Conservation (phyloP, 2,888 invertebrate species). For the Athalia rosae region DNA sequence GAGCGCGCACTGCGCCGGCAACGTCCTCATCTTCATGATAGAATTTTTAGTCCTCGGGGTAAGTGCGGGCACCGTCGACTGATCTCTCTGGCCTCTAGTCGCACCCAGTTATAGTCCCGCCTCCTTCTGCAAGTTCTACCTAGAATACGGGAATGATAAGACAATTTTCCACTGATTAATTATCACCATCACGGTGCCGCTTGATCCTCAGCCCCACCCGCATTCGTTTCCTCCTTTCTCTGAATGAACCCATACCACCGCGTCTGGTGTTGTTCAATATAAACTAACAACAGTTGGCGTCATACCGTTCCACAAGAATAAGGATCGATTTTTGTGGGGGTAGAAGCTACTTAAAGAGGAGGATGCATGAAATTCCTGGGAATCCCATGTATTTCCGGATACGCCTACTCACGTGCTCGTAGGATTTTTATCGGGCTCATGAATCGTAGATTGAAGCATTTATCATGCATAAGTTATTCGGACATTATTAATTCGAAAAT, state of each 20-base stretch:
- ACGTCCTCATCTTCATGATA: constrained; percentile 28
- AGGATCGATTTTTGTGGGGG: too few relatives aligned
- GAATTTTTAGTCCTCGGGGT: neutral
- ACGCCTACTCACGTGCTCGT: too few relatives aligned
- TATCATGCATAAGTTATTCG: too few relatives aligned
- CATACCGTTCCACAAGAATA: constrained; percentile 60
- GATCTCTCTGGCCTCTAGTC: constrained; percentile 51
- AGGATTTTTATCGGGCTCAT: too few relatives aligned
- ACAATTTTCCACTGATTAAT: constrained; percentile 63
- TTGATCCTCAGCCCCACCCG: constrained; percentile 47
- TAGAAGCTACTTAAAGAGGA: too few relatives aligned
- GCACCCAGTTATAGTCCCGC: constrained; percentile 64
- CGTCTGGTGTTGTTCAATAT: neutral
- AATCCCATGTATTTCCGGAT: too few relatives aligned
- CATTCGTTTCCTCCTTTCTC: constrained; percentile 70
- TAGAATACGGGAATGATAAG: constrained; percentile 60
- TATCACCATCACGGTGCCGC: constrained; percentile 33
- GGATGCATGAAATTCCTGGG: too few relatives aligned
- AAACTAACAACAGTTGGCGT: constrained; percentile 1
- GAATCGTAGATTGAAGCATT: too few relatives aligned
- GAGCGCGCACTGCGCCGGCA: constrained; percentile 12
- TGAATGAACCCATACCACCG: neutral
- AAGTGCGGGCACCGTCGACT: constrained; percentile 53
- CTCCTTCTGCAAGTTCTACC: constrained; percentile 18
- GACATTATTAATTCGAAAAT: too few relatives aligned